phyloP scores from a whole-genome alignment of 2,888 invertebrate species.

The Endotricha flammealis region DNA sequence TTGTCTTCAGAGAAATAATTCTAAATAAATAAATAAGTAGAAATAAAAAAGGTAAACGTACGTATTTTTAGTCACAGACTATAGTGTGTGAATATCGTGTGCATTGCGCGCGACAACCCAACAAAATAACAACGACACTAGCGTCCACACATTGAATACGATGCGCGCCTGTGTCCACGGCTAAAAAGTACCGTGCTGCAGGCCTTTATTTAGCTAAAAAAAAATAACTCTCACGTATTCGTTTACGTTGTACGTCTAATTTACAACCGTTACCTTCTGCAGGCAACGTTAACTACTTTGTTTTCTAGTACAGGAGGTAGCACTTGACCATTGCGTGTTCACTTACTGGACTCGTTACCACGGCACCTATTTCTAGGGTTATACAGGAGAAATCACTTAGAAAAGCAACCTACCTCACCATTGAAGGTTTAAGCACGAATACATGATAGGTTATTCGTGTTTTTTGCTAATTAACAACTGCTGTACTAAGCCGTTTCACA shows the following conservation, averaged over 20 bases:
- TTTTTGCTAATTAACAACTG: not conserved
- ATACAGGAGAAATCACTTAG: slow-evolving; percentile 38
- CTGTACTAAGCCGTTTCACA: no score
- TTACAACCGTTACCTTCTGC: slow-evolving; percentile 12
- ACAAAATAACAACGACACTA: no score
- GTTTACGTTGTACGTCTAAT: slow-evolving; percentile 10
- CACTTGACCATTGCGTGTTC: slow-evolving; percentile 28
- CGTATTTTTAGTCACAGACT: no score
- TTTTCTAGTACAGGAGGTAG: slow-evolving; percentile 27
- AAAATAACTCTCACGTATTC: slow-evolving; percentile 8
- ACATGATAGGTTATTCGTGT: not conserved
- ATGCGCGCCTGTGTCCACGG: no score
- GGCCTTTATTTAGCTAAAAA: no score
- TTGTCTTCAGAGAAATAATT: no score
- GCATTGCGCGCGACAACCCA: no score
- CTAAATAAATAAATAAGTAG: no score
- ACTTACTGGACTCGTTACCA: slow-evolving; percentile 30
- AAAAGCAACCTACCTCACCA: not conserved
- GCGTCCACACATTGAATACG: no score
- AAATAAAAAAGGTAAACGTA: no score
- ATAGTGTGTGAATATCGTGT: no score
- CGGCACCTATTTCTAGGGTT: slow-evolving; percentile 27
- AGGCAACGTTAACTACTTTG: slow-evolving; percentile 16
- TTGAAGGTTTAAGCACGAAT: not conserved
- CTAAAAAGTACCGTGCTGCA: no score